Percentiles rank a stretch among this genome's conserved stretches.
phyloP scores from a whole-genome alignment of 2,797 vertebrate genomes.

The Coendou prehensilis region DNA sequence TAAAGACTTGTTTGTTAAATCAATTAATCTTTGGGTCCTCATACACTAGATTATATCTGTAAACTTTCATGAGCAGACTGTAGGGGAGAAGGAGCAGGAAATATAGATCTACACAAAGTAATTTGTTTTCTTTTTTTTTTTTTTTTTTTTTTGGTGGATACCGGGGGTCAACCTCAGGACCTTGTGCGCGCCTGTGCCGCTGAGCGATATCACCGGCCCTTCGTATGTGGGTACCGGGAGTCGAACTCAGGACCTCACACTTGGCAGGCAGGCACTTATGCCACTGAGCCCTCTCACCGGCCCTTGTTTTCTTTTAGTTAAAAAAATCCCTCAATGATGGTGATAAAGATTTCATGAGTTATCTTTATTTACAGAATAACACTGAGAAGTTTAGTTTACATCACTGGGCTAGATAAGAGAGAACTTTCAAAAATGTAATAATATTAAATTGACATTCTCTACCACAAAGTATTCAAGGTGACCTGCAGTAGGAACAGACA shows the following conservation, averaged over 20 bases:
- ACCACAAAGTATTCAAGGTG: neutral
- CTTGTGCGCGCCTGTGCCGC: too few species aligned
- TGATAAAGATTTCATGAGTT: neutral
- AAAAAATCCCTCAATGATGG: neutral
- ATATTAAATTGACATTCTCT: neutral
- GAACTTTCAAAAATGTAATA: neutral
- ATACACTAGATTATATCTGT: neutral
- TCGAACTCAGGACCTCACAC: too few species aligned
- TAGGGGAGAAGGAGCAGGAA: neutral
- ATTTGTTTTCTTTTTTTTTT: too few species aligned
- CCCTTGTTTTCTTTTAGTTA: slow-evolving; percentile 1
- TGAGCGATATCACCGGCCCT: too few species aligned
- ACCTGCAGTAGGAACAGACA: slow-evolving; percentile 16
- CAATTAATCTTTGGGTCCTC: neutral
- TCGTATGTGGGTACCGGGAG: too few species aligned
- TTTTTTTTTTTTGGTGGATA: neutral
- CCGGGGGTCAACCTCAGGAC: too few species aligned
- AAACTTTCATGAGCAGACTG: neutral
- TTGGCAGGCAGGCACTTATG: too few species aligned
- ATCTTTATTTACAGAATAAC: slow-evolving; percentile 21
- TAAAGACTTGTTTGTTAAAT: neutral
- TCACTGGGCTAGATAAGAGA: neutral
- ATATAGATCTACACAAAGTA: neutral
- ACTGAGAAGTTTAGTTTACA: neutral
- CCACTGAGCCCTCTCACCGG: too few species aligned